Conservation (phyloP, 1,140 invertebrate genomes). For the Cydia amplana region DNA sequence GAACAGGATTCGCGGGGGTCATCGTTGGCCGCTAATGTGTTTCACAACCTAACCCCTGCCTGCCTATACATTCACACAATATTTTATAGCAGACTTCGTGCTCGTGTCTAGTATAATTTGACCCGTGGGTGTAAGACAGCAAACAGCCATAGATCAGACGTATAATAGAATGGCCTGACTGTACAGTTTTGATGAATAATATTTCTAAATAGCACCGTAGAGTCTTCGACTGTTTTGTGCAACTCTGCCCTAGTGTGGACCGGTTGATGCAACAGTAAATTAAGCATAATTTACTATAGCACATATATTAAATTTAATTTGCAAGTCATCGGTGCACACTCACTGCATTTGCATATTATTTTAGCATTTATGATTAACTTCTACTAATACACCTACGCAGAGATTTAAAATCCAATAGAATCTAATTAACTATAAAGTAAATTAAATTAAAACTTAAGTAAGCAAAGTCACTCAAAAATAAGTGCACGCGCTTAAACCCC, state of each 20-base stretch:
- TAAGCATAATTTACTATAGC: background rate
- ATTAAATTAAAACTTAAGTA: too few relatives aligned
- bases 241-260: constrained; percentile 18
- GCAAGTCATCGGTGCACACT: background rate
- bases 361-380: background rate
- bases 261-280: constrained; percentile 27
- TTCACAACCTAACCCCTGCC: constrained; percentile 51
- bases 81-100: background rate
- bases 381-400: too few relatives aligned
- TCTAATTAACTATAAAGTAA: too few relatives aligned
- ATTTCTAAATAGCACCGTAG: background rate
- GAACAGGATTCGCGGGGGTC: constrained; percentile 56
- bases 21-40: constrained; percentile 42
- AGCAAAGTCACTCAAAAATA: too few relatives aligned
- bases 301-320: constrained; percentile 17
- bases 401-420: too few relatives aligned
- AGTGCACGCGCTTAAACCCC: too few relatives aligned
- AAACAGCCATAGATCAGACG: background rate
- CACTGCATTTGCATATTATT: background rate
- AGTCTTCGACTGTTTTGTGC: constrained; percentile 12
- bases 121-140: background rate
- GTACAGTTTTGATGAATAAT: background rate
- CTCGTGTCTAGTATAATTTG: background rate
- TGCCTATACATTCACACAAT: constrained; percentile 36
- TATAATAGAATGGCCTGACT: too few relatives aligned